Evolutionary conservation across 2,888 invertebrate species (phyloP).

Genomic region (Siphonodentalium dalli): DNA sequence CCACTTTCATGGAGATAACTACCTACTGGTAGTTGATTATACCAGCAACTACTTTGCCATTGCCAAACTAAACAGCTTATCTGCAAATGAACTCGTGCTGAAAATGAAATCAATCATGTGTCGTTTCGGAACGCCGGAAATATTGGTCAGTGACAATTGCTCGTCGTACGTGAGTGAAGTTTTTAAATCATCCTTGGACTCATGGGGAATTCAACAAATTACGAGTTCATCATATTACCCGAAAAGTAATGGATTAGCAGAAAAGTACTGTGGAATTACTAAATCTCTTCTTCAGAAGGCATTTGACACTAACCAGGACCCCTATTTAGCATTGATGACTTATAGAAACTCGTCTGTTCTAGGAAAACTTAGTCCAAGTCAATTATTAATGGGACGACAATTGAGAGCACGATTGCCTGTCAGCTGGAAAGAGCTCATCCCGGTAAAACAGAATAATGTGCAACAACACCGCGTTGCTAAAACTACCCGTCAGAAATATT

Average conservation of each 20-base stretch:
- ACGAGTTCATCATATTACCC: neutral
- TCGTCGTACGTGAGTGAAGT: neutral
- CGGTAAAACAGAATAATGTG: neutral
- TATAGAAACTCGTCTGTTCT: neutral
- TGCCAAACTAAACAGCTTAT: neutral
- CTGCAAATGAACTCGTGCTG: neutral
- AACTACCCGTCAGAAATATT: neutral
- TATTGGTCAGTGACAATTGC: neutral
- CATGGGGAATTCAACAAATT: neutral
- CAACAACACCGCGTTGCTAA: neutral
- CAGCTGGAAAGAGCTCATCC: neutral
- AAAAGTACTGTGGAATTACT: constrained; percentile 1
- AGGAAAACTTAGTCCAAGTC: neutral
- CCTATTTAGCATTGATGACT: neutral
- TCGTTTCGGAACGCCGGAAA: constrained; percentile 1
- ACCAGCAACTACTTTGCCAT: neutral
- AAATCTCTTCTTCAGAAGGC: neutral
- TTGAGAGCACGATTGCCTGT: neutral
- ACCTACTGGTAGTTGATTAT: constrained; percentile 1
- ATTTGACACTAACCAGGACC: neutral
- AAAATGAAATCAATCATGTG: constrained; percentile 5
- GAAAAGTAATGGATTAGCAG: neutral
- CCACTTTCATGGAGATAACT: neutral
- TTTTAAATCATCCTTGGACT: neutral
- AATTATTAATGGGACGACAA: neutral